A percentile compares a stretch with the other conserved stretches of the same genome.
Evolutionary conservation across 2,888 invertebrate genomes (phyloP).

Genomic region (Saturnia japonica): DNA sequence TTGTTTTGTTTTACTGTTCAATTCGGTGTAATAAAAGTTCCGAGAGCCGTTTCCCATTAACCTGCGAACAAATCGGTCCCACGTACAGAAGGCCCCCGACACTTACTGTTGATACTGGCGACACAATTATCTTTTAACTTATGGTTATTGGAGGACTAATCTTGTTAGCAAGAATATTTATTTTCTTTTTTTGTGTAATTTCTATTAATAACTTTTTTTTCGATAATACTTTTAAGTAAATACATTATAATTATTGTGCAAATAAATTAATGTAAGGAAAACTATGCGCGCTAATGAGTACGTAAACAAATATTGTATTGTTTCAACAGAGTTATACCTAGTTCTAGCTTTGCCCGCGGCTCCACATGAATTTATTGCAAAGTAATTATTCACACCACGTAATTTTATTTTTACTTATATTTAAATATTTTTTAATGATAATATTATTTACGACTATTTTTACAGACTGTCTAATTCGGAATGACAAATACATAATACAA

Average conservation of each 20-base stretch:
- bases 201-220: not conserved
- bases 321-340: too few species aligned
- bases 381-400: too few species aligned
- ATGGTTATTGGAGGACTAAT: conserved; percentile 16
- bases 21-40: conserved; percentile 36
- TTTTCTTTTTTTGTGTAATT: not conserved
- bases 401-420: too few species aligned
- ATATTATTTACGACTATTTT: too few species aligned
- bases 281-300: too few species aligned
- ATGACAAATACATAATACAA: too few species aligned
- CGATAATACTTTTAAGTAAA: not conserved
- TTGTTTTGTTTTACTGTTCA: conserved; percentile 20
- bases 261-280: not conserved
- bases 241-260: too few species aligned
- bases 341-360: too few species aligned
- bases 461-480: too few species aligned
- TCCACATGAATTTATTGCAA: too few species aligned
- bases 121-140: conserved; percentile 18
- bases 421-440: too few species aligned
- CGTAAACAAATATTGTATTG: too few species aligned
- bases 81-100: conserved; percentile 32
- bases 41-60: conserved; percentile 50
- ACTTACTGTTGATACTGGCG: conserved; percentile 13
- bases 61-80: conserved; percentile 52
- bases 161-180: conserved; percentile 8